Base-by-base conservation (phyloP, 2,797 vertebrate genomes). In the Hemitrygon akajei region DNA sequence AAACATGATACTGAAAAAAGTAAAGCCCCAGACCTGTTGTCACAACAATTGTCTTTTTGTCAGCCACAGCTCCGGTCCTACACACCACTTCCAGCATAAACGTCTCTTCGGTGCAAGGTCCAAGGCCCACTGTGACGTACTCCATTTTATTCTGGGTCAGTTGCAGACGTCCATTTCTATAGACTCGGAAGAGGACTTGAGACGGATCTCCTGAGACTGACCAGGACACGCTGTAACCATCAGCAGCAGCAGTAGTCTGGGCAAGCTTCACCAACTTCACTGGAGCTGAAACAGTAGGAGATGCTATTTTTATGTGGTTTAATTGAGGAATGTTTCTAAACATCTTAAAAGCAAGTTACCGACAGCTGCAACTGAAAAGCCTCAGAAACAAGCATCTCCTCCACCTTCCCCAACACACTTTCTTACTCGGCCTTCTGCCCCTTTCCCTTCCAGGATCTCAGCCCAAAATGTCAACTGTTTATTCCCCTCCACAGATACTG, bases 141-240 rank as follows among this genome's bases (percentile, higher is more conserved):
- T 9, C 94, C 79, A 94, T 96, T 22, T 7, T 0, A 20, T 95
- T 94, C 0, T 96, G 97, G 89, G 94, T 94, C 77, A 94, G 95
- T 87, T 95, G 95, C 73, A 95, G 94, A 30, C 0, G 94, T 92
- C 94, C 96, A 11, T 96, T 91, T 3, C 96, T 95, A 95, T 95
- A 96, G 60, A 97, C 94, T 91, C 95, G 94, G 95, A 97, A 97
- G 63, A 40, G 81, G 22, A 87, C 27, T 71, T n/a, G 94, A 75
- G 96, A 95, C 0, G 96, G 96, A 2, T 93, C 89, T 91, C 95
- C 95, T 40, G 63, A 94, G 94, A 96, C 95, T 9, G 94, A 94
- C 97, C 97, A 97, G 93, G 91, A 94, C 94, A 97, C 93, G 34
- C 96, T 96, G 95, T 97, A 97, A 94, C 94, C 95, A 56, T 95